phyloP scores from a whole-genome alignment of 2,888 invertebrate species.

The Oligia fasciuncula region DNA sequence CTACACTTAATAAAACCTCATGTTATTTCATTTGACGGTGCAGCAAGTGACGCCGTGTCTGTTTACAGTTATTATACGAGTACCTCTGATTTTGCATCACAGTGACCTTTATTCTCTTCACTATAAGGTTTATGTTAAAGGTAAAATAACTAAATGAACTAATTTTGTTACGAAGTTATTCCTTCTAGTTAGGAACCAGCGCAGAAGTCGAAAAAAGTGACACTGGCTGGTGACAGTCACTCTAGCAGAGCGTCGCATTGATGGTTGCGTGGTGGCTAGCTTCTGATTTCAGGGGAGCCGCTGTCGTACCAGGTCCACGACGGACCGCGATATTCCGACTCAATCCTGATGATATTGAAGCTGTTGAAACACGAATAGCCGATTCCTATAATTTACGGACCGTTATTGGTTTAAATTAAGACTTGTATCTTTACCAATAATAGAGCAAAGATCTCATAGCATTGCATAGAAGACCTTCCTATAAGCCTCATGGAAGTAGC shows the following conservation, averaged over 20 bases:
- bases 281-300: too few relatives aligned
- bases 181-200: not conserved
- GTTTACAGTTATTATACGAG: too few relatives aligned
- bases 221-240: not conserved
- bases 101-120: too few relatives aligned
- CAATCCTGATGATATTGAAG: not conserved
- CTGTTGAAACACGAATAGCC: not conserved
- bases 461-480: not conserved
- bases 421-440: too few relatives aligned
- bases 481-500: not conserved
- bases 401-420: not conserved
- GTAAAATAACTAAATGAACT: not conserved
- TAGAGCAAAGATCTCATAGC: not conserved
- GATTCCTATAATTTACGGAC: not conserved
- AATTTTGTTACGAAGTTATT: not conserved
- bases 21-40: slow-evolving; percentile 47
- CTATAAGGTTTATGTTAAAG: too few relatives aligned
- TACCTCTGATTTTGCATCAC: too few relatives aligned
- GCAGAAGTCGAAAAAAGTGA: not conserved
- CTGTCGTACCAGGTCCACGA: not conserved
- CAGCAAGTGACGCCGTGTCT: not conserved
- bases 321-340: not conserved
- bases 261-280: not conserved
- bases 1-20: slow-evolving; percentile 47
- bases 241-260: not conserved